phyloP scores from a whole-genome alignment of 2,888 invertebrate species.

The Tetranychus truncatus region DNA sequence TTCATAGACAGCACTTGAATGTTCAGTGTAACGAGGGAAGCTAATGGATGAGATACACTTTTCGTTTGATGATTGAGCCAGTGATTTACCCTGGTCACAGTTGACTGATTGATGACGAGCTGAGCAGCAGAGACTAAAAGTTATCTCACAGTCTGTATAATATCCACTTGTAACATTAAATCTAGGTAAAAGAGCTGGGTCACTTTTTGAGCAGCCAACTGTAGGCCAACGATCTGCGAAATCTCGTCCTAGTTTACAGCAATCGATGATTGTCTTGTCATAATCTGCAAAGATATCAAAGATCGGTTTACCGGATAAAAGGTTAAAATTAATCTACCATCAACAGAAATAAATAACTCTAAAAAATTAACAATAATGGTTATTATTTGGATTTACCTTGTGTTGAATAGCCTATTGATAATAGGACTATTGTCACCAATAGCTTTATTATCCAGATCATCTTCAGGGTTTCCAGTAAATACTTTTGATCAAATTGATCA shows the following conservation, averaged over 20 bases:
- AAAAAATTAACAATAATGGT: too few species aligned
- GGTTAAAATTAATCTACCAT: too few species aligned
- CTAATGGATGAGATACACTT: not conserved
- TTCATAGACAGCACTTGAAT: slow-evolving; percentile 32
- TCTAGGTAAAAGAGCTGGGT: not conserved
- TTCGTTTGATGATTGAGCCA: not conserved
- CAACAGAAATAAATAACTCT: too few species aligned
- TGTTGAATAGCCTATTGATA: too few species aligned
- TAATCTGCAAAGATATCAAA: not conserved
- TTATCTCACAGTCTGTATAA: not conserved
- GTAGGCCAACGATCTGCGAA: not conserved
- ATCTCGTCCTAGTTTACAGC: not conserved
- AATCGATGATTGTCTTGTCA: not conserved
- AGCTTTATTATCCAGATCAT: too few species aligned
- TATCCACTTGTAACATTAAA: not conserved
- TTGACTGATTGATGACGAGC: not conserved
- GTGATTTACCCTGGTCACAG: slow-evolving; percentile 12
- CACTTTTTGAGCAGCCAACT: not conserved
- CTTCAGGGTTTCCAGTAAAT: too few species aligned
- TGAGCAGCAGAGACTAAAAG: not conserved
- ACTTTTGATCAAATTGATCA: too few species aligned
- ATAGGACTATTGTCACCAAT: too few species aligned
- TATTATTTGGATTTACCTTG: too few species aligned
- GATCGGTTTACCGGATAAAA: too few species aligned
- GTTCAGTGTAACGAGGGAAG: not conserved